A percentile compares a stretch with the other conserved stretches of the same genome.
Evolutionary conservation across 2,888 invertebrate species (phyloP).

Genomic region (Caenorhabditis wallacei): DNA sequence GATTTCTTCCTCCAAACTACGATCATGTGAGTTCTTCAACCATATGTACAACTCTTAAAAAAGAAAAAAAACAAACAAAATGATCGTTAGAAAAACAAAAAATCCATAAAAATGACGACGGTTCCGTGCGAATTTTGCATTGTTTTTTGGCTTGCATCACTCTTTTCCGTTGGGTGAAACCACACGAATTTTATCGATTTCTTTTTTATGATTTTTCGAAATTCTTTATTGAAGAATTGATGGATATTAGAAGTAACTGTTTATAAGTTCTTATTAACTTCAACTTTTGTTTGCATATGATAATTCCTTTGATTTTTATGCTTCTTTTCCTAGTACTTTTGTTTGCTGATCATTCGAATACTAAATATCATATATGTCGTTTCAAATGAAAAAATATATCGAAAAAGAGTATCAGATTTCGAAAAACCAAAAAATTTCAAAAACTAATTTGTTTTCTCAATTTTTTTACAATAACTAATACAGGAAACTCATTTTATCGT

Average conservation of each 20-base stretch:
- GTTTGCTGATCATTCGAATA: too few relatives aligned
- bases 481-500: too few relatives aligned
- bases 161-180: conserved; percentile 16
- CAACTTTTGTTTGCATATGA: background rate
- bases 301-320: too few relatives aligned
- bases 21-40: conserved; percentile 27
- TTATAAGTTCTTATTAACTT: background rate
- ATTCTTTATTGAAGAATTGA: background rate
- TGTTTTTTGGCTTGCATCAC: conserved; percentile 33
- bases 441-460: too few relatives aligned
- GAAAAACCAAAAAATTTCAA: too few relatives aligned
- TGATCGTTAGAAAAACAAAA: conserved; percentile 17
- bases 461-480: too few relatives aligned
- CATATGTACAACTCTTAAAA: background rate
- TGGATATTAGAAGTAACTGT: background rate
- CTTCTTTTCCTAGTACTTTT: too few relatives aligned
- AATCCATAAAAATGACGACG: conserved; percentile 39
- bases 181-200: conserved; percentile 35
- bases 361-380: too few relatives aligned
- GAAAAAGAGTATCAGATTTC: too few relatives aligned
- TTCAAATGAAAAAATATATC: too few relatives aligned
- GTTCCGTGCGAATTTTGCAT: conserved; percentile 49
- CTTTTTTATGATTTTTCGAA: conserved; percentile 7
- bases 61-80: background rate
- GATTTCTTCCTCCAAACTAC: conserved; percentile 9